These are phyloP conservation scores for Rhagoletis zephyria DNA, from an alignment of 1,140 invertebrate species.

Conservation along the genomic window DNA sequence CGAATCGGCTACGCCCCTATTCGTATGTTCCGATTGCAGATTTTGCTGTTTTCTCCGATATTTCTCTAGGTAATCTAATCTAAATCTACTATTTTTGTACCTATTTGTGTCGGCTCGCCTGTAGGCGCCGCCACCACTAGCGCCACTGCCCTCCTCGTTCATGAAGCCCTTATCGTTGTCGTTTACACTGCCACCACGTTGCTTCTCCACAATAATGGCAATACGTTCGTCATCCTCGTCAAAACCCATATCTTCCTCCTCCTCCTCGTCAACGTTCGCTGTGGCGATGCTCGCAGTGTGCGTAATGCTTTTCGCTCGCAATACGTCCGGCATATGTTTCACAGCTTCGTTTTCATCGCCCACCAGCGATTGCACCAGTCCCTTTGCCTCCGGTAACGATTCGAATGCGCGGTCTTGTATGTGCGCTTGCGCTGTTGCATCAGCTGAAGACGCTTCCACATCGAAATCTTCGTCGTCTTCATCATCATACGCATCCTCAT, in stretches of 20 bases:
- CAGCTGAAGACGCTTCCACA: constrained; percentile 54
- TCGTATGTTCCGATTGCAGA: constrained; percentile 35
- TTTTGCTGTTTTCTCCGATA: constrained; percentile 59
- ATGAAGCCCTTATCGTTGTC: constrained; percentile 63
- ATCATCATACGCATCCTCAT: constrained; percentile 56
- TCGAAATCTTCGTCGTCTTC: constrained; percentile 52
- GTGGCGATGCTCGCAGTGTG: neutral
- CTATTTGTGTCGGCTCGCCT: constrained; percentile 48
- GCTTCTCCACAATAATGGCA: constrained; percentile 62
- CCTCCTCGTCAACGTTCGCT: constrained; percentile 54
- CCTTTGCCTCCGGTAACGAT: constrained; percentile 62
- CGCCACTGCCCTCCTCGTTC: constrained; percentile 69
- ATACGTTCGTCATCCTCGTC: constrained; percentile 71
- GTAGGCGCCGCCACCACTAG: constrained; percentile 34
- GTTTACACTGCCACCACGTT: constrained; percentile 52
- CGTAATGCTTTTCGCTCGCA: neutral
- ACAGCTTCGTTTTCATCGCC: constrained; percentile 27
- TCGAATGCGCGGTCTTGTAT: constrained; percentile 58
- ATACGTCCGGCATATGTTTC: neutral
- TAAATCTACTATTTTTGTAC: constrained; percentile 56
- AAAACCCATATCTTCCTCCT: constrained; percentile 71
- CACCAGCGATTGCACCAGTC: constrained; percentile 58
- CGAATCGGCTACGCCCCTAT: constrained; percentile 65
- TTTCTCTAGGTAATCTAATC: constrained; percentile 56
- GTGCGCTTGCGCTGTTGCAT: neutral